Conservation (phyloP, 2,888 invertebrate genomes). For the Caenorhabditis sinica region DNA sequence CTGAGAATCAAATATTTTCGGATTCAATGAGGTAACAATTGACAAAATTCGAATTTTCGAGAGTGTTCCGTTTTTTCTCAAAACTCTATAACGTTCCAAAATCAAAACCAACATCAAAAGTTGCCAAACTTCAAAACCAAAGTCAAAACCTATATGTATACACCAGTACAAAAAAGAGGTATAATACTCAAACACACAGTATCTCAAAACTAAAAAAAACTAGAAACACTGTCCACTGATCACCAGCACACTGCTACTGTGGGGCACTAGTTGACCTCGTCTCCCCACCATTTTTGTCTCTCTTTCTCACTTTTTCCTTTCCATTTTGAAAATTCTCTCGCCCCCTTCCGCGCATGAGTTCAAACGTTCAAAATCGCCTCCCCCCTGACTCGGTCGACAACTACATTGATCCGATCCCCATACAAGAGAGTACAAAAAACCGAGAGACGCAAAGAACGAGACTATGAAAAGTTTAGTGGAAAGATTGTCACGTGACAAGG, state of each 20-base stretch:
- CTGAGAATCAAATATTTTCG: no score
- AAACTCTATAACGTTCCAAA: no score
- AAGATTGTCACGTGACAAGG: slow-evolving; percentile 47
- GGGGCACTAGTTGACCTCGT: slow-evolving; percentile 50
- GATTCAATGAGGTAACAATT: no score
- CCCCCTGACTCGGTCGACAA: no score
- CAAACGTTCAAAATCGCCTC: slow-evolving; percentile 50
- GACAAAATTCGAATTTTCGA: no score
- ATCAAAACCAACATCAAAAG: no score
- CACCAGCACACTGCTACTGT: slow-evolving; percentile 7
- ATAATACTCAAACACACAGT: slow-evolving; percentile 1
- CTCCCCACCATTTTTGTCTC: slow-evolving; percentile 1
- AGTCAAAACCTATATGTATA: no score
- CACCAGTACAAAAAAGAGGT: no score
- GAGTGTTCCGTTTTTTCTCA: no score
- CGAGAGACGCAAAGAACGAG: slow-evolving; percentile 22
- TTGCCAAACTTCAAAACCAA: no score
- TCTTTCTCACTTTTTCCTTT: slow-evolving; percentile 19
- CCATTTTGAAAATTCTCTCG: slow-evolving; percentile 17
- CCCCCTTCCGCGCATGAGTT: slow-evolving; percentile 32
- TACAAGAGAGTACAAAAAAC: background rate
- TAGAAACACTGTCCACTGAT: slow-evolving; percentile 5
- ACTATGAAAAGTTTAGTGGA: background rate
- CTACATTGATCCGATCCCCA: slow-evolving; percentile 26
- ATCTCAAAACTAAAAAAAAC: background rate